These are phyloP conservation scores for Xylota segnis DNA, from an alignment of 2,888 invertebrate genomes.

Conservation along the genomic window DNA sequence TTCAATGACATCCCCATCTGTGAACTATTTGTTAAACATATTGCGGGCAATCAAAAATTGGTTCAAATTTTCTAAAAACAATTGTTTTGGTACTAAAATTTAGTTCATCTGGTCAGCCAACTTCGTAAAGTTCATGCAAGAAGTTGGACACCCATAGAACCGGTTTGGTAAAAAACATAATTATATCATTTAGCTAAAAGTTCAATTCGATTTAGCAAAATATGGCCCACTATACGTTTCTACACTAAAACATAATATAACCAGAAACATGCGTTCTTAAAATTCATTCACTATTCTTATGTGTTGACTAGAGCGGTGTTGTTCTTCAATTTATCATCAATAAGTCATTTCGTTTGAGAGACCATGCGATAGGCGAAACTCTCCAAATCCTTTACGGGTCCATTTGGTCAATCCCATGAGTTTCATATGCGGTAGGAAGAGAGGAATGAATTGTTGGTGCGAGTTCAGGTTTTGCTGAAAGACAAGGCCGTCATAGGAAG, in stretches of 20 bases:
- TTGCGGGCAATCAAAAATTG: constrained; percentile 26
- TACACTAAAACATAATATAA: constrained; percentile 32
- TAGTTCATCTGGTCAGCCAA: background rate
- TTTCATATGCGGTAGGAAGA: constrained; percentile 42
- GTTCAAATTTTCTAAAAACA: constrained; percentile 10
- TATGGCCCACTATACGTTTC: constrained; percentile 16
- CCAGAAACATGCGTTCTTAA: constrained; percentile 58
- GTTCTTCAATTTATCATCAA: constrained; percentile 50
- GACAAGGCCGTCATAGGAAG: no score
- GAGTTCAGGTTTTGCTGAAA: constrained; percentile 33
- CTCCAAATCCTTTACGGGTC: constrained; percentile 35
- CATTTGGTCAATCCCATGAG: constrained; percentile 42
- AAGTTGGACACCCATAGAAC: background rate
- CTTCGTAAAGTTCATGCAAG: constrained; percentile 39
- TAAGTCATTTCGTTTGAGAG: constrained; percentile 32
- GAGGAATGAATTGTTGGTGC: constrained; percentile 29
- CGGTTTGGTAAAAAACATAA: background rate
- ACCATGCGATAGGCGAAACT: constrained; percentile 17
- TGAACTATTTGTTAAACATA: constrained; percentile 5
- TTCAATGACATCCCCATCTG: background rate
- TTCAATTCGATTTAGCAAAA: constrained; percentile 25
- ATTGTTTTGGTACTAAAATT: constrained; percentile 1
- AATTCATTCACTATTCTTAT: constrained; percentile 57
- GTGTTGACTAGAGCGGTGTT: constrained; percentile 72
- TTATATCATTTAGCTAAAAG: constrained; percentile 5